Conservation (phyloP, 2,113 vertebrate genomes). For the Tapirus terrestris region DNA sequence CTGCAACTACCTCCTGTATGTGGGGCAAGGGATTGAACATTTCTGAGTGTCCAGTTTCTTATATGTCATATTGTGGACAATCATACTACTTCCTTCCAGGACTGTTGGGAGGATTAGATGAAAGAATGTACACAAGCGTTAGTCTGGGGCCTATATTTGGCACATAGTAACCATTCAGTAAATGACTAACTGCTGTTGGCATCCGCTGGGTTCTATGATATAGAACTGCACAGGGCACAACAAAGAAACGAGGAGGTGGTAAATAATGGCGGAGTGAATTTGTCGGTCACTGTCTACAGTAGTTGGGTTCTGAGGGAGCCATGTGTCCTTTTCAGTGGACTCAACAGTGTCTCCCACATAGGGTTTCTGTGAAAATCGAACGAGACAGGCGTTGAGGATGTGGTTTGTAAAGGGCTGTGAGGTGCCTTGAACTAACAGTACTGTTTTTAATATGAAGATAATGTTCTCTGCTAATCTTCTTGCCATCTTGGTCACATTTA, state of each 20-base stretch:
- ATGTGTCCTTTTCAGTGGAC: neutral
- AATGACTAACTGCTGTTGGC: neutral
- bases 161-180: neutral
- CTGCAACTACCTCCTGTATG: neutral
- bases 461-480: neutral
- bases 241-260: neutral
- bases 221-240: neutral
- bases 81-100: neutral
- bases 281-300: rapidly evolving
- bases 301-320: neutral
- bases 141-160: neutral
- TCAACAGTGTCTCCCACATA: neutral
- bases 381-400: neutral
- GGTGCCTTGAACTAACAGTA: neutral
- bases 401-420: neutral
- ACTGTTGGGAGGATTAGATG: neutral
- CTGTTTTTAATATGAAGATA: neutral
- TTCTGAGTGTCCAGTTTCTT: neutral
- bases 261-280: neutral
- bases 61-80: neutral
- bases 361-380: constrained; percentile 4
- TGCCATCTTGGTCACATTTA: neutral
- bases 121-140: neutral
- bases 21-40: neutral
- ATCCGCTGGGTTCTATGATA: neutral